A percentile compares a stretch with the other conserved stretches of the same genome.
Evolutionary conservation across 2,888 invertebrate species (phyloP).

Genomic region (Macrosiphum euphorbiae): DNA sequence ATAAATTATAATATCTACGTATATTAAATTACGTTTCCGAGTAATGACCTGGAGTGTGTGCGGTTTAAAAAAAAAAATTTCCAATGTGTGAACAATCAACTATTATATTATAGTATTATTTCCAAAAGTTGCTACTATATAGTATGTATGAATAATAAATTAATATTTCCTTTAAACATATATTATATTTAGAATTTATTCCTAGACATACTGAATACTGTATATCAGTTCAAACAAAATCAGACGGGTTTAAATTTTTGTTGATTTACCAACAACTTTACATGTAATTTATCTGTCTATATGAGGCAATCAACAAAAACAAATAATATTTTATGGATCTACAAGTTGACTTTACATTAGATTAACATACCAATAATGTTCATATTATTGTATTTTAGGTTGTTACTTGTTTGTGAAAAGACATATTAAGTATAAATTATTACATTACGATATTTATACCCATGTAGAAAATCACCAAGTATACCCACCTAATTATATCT

Average conservation of each 20-base stretch:
- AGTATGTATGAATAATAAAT: not conserved
- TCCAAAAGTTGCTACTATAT: not conserved
- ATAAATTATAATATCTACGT: not conserved
- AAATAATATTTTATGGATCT: not conserved
- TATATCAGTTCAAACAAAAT: not conserved
- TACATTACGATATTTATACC: not conserved
- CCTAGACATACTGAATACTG: not conserved
- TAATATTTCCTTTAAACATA: not conserved
- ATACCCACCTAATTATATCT: not conserved
- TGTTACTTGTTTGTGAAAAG: not conserved
- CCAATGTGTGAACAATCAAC: not conserved
- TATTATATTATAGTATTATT: not conserved
- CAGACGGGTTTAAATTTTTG: not conserved
- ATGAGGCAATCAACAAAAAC: not conserved
- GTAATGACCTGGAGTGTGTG: not conserved
- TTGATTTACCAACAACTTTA: not conserved
- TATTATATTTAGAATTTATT: not conserved
- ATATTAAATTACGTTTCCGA: not conserved
- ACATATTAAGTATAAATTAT: not conserved
- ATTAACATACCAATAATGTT: not conserved
- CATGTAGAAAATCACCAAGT: not conserved
- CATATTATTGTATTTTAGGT: not conserved
- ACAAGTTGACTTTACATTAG: not conserved
- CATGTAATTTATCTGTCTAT: not conserved
- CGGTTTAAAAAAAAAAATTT: not conserved